A percentile compares a stretch with the other conserved stretches of the same genome.
Conservation (phyloP, 2,113 vertebrate species). For the Etheostoma cragini region DNA sequence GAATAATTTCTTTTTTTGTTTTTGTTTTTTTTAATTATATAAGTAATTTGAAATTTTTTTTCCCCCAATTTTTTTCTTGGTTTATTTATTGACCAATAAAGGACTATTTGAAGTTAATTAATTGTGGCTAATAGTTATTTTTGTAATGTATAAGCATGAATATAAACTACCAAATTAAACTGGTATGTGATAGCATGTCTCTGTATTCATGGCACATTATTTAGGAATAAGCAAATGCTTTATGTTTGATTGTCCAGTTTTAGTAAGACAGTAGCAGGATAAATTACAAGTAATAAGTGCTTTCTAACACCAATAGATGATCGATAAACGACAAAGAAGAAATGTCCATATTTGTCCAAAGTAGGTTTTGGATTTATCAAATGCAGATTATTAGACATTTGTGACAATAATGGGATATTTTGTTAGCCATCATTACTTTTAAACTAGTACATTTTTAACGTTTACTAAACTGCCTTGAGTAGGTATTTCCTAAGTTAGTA, state of each 20-base stretch:
- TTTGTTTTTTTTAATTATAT: slow-evolving; percentile 3
- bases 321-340: neutral
- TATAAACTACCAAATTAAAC: neutral
- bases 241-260: neutral
- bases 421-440: neutral
- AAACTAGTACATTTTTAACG: neutral
- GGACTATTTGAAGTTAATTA: slow-evolving; percentile 35
- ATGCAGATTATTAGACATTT: neutral
- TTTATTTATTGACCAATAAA: slow-evolving; percentile 78
- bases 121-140: neutral
- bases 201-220: neutral
- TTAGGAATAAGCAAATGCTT: neutral
- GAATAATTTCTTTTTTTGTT: slow-evolving; percentile 13
- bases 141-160: neutral
- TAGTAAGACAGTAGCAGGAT: neutral
- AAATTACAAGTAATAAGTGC: neutral
- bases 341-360: neutral
- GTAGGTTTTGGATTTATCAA: neutral
- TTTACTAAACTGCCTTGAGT: neutral
- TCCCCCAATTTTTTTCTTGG: slow-evolving; percentile 3
- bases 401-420: neutral
- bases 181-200: neutral
- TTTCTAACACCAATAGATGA: neutral
- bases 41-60: neutral
- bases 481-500: neutral